Percentiles rank a stretch among this genome's conserved stretches.
Conservation (phyloP, 1,140 invertebrate species). For the Eupristina koningsbergeri region DNA sequence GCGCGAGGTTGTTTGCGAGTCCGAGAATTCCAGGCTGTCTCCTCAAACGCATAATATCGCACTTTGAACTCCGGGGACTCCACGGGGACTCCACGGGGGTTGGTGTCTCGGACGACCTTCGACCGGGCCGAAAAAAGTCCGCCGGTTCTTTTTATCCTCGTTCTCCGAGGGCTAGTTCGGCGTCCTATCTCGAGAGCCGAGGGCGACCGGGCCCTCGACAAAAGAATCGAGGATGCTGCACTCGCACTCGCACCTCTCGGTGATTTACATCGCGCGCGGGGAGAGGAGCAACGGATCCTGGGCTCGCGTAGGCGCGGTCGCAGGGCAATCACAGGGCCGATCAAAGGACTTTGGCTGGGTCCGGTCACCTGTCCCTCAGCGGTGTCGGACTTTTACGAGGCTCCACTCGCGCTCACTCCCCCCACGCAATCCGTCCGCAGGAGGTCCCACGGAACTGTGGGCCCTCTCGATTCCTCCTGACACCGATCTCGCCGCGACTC, state of each 20-base stretch:
- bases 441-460: slow-evolving; percentile 62
- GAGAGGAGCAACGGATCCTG: background rate
- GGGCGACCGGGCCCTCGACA: background rate
- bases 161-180: no score
- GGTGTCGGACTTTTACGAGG: slow-evolving; percentile 69
- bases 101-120: slow-evolving; percentile 29
- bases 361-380: slow-evolving; percentile 69
- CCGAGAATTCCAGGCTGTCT: slow-evolving; percentile 45
- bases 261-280: slow-evolving; percentile 42
- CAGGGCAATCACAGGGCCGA: slow-evolving; percentile 41
- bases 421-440: slow-evolving; percentile 59
- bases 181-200: no score
- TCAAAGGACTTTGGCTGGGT: slow-evolving; percentile 11
- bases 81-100: slow-evolving; percentile 42
- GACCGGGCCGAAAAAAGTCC: slow-evolving; percentile 20
- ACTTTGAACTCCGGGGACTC: background rate
- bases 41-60: slow-evolving; percentile 42
- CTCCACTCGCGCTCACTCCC: slow-evolving; percentile 41
- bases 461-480: slow-evolving; percentile 68
- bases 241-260: slow-evolving; percentile 1
- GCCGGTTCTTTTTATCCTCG: background rate
- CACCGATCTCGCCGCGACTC: slow-evolving; percentile 66
- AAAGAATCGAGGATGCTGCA: slow-evolving; percentile 1
- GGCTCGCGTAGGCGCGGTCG: slow-evolving; percentile 33
- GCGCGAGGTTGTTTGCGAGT: slow-evolving; percentile 29